Evolutionary conservation across 1,140 invertebrate species (phyloP).

Genomic region (silkworm (Bombyx mori)): DNA sequence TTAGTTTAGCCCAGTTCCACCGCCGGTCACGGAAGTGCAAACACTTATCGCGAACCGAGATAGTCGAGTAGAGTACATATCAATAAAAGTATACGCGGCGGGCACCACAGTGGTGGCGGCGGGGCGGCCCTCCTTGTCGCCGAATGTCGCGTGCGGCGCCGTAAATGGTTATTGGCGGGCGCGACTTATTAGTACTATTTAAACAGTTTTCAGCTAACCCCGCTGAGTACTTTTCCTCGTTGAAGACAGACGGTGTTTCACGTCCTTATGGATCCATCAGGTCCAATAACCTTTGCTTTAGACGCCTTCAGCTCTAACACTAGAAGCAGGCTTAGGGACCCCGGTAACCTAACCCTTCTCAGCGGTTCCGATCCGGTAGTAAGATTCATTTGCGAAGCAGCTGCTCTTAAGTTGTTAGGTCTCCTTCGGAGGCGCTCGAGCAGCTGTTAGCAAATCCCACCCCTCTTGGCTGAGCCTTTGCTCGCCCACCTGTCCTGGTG

Average conservation of each 20-base stretch:
- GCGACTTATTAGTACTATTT: constrained; percentile 58
- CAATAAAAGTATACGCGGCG: constrained; percentile 32
- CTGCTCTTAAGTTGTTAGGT: too few species aligned
- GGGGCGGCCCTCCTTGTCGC: constrained; percentile 11
- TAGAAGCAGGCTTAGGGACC: too few species aligned
- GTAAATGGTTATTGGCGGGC: constrained; percentile 66
- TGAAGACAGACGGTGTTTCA: constrained; percentile 3
- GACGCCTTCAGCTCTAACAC: too few species aligned
- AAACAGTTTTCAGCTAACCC: constrained; percentile 33
- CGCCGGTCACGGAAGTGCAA: constrained; percentile 37
- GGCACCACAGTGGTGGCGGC: constrained; percentile 14
- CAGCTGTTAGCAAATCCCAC: too few species aligned
- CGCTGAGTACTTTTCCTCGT: constrained; percentile 25
- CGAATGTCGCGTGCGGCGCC: constrained; percentile 61
- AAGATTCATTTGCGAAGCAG: too few species aligned
- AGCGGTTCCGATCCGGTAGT: too few species aligned
- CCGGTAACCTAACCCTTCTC: too few species aligned
- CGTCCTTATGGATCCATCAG: too few species aligned
- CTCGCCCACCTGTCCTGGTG: too few species aligned
- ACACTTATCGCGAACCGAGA: constrained; percentile 40
- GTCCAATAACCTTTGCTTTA: too few species aligned
- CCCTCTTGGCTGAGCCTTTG: too few species aligned
- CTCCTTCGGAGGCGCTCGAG: too few species aligned
- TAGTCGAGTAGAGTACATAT: constrained; percentile 23
- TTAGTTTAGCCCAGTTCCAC: constrained; percentile 1